phyloP scores from a whole-genome alignment of 2,888 invertebrate species.

The Cremastinae sp. region DNA sequence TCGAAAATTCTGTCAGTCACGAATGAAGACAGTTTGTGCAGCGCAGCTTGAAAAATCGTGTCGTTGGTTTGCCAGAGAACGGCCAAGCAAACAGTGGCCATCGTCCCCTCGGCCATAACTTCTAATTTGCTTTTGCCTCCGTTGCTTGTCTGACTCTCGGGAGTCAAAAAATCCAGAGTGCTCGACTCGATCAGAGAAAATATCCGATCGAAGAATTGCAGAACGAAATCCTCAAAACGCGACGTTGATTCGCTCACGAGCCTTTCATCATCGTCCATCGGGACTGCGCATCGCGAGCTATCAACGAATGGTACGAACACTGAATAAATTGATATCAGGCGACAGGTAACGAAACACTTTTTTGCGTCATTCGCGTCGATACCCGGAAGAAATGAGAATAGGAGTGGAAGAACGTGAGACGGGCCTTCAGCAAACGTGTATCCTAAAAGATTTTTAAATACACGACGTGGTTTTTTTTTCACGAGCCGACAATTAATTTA shows the following conservation, averaged over 20 bases:
- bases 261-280: constrained; percentile 89
- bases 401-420: constrained; percentile 89
- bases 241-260: constrained; percentile 90
- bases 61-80: constrained; percentile 87
- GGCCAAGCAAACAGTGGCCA: constrained; percentile 86
- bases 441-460: constrained; percentile 68
- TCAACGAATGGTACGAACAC: constrained; percentile 92
- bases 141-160: constrained; percentile 81
- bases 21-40: constrained; percentile 89
- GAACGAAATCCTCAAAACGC: constrained; percentile 93
- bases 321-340: constrained; percentile 88
- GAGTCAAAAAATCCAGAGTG: constrained; percentile 85
- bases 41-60: constrained; percentile 84
- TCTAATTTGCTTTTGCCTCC: constrained; percentile 86
- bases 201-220: constrained; percentile 91
- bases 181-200: constrained; percentile 88
- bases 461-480: too few species aligned
- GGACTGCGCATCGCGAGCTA: constrained; percentile 88
- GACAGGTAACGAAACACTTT: constrained; percentile 89
- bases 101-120: constrained; percentile 86
- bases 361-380: constrained; percentile 94
- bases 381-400: constrained; percentile 91
- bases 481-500: too few species aligned
- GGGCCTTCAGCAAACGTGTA: constrained; percentile 87
- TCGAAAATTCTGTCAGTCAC: constrained; percentile 90